These are phyloP conservation scores for Lasioglossum lativentre DNA, from an alignment of 2,888 invertebrate species.

Conservation along the genomic window DNA sequence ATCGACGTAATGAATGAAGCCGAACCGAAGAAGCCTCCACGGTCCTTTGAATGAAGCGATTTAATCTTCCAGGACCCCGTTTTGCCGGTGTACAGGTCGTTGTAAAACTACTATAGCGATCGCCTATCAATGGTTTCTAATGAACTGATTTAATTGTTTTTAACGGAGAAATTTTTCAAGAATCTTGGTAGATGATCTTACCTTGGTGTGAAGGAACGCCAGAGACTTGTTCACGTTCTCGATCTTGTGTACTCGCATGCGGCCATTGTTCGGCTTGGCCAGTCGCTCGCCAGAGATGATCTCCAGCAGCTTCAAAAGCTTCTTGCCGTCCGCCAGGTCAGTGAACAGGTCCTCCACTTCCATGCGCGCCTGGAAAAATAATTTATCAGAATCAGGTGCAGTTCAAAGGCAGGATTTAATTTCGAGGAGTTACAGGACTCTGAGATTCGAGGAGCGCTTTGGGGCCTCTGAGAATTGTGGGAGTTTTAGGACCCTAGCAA, in stretches of 20 bases:
- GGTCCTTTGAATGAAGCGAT: not conserved
- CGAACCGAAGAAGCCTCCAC: not conserved
- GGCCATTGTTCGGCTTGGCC: slow-evolving; percentile 97
- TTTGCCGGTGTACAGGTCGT: not conserved
- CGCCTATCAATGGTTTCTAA: not conserved
- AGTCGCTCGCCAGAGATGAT: slow-evolving; percentile 99
- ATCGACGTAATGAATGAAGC: slow-evolving; percentile 25
- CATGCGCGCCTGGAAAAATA: slow-evolving; percentile 92
- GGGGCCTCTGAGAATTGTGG: too few species aligned
- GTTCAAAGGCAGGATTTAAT: not conserved
- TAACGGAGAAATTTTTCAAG: accelerated
- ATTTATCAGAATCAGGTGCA: not conserved
- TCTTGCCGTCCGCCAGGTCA: slow-evolving; percentile 97
- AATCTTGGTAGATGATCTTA: slow-evolving; percentile 75
- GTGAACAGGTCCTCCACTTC: slow-evolving; percentile 98
- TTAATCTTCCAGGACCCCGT: not conserved
- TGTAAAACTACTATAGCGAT: not conserved
- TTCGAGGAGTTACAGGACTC: not conserved
- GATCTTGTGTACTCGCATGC: slow-evolving; percentile 99
- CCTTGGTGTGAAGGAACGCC: slow-evolving; percentile 97
- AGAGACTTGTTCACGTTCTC: slow-evolving; percentile 99
- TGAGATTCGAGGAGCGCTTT: not conserved
- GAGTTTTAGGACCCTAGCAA: too few species aligned
- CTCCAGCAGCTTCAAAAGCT: slow-evolving; percentile 96
- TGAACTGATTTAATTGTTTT: not conserved